Percentiles rank a stretch among this genome's conserved stretches.
These are phyloP conservation scores for Vanessa atalanta DNA, from an alignment of 1,140 invertebrate species.

Conservation along the genomic window DNA sequence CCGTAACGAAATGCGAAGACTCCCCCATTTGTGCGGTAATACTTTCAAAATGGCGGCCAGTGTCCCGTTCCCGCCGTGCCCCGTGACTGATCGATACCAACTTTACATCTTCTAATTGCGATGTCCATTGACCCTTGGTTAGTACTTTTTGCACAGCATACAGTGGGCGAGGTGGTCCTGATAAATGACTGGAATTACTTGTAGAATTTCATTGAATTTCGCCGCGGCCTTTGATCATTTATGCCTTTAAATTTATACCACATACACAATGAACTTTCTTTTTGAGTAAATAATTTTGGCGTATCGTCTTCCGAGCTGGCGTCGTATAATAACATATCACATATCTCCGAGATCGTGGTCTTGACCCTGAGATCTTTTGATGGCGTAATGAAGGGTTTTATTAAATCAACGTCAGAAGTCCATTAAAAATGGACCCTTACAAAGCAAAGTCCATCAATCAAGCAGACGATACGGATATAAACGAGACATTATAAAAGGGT, in stretches of 20 bases:
- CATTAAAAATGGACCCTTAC: slow-evolving; percentile 66
- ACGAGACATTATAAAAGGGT: slow-evolving; percentile 55
- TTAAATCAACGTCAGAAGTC: slow-evolving; percentile 78
- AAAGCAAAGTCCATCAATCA: slow-evolving; percentile 69
- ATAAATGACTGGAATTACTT: slow-evolving; percentile 43
- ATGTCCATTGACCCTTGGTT: slow-evolving; percentile 41
- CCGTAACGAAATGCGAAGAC: slow-evolving; percentile 40
- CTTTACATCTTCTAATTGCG: slow-evolving; percentile 43
- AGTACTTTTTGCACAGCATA: slow-evolving; percentile 30
- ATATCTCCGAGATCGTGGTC: slow-evolving; percentile 46
- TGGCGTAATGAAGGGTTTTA: slow-evolving; percentile 77
- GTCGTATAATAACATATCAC: slow-evolving; percentile 62
- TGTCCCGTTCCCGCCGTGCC: slow-evolving; percentile 35
- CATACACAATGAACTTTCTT: slow-evolving; percentile 31
- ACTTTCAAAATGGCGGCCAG: slow-evolving; percentile 52
- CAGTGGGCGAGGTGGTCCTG: slow-evolving; percentile 42
- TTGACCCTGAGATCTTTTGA: slow-evolving; percentile 63
- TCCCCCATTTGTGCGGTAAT: slow-evolving; percentile 44
- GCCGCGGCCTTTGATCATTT: slow-evolving; percentile 31
- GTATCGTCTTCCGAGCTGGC: slow-evolving; percentile 33
- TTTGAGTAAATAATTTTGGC: slow-evolving; percentile 32
- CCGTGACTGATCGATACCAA: slow-evolving; percentile 49
- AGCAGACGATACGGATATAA: slow-evolving; percentile 57
- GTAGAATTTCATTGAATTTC: slow-evolving; percentile 29
- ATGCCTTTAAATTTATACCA: background rate